Base-by-base conservation (phyloP, 2,113 vertebrate genomes). In the Scalopus aquaticus region DNA sequence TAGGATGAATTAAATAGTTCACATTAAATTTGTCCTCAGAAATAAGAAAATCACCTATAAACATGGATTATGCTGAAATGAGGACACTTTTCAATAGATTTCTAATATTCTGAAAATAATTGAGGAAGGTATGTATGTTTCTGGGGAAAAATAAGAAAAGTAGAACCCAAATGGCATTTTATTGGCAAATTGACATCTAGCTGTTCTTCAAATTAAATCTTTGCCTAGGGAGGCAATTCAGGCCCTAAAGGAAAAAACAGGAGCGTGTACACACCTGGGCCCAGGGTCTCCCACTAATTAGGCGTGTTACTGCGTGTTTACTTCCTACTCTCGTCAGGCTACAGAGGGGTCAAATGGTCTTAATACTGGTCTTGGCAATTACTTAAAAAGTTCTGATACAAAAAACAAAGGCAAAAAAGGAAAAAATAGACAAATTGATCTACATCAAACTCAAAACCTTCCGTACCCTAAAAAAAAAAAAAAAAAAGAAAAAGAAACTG, bases 91-190 rank as follows among this genome's bases (percentile, higher is more conserved):
- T 83, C 58, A 49, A 4, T 39, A 83, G 32, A 7, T 82, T 78
- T 86, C 79, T 69, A 90, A 24, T 13, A 64, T 54, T 72, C 80
- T 74, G 19, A 78, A 90, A 89, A 74, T 79, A 86, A 49, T 56
- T 37, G 20, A 87, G 35, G 19, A 1, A 9, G 6, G 4, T 3
- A n/a, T 51, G 16, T 30, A n/a, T 69, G 4, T n/a, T 93, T 93
- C 82, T 42, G 72, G 62, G 15, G 16, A 87, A 86, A 62, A 58
- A 13, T 51, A 69, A 87, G 58, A 51, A 90, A 91, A 70, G 16
- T 42, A 17, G 60, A 82, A 42, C 3, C 19, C 60, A 78, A 78
- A 65, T 79, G 3, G 30, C 10, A 35, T 80, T 32, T 89, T 73
- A 22, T 30, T 72, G 20, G 51, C 9, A 91, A 37, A 69, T 26